These are phyloP conservation scores for Cavia porcellus DNA, from an alignment of 2,113 vertebrate genomes.

Conservation along the genomic window DNA sequence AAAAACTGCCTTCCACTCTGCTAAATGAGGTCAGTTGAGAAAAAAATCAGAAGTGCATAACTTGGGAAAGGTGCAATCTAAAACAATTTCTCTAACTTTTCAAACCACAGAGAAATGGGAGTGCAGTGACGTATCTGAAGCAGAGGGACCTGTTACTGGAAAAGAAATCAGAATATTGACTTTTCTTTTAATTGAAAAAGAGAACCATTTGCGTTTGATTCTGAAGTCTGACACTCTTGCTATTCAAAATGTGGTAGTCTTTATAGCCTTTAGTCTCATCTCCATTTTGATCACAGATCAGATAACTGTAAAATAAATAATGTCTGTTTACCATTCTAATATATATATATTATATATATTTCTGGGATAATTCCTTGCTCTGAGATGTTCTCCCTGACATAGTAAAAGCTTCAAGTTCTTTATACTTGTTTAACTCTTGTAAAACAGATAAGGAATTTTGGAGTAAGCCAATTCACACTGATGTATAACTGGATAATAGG, in stretches of 20 bases:
- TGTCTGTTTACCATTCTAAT: neutral
- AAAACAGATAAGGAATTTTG: neutral
- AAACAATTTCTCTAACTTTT: slow-evolving; percentile 64
- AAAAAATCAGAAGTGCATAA: slow-evolving; percentile 54
- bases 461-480: neutral
- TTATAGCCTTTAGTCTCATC: neutral
- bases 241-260: neutral
- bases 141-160: neutral
- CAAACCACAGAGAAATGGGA: slow-evolving; percentile 21
- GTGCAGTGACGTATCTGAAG: neutral
- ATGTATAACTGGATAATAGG: neutral
- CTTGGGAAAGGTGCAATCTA: slow-evolving; percentile 61
- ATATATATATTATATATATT: neutral
- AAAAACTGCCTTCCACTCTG: slow-evolving; percentile 89
- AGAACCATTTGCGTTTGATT: slow-evolving; percentile 45
- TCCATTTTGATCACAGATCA: slow-evolving; percentile 4
- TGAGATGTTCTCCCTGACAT: neutral
- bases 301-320: neutral
- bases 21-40: slow-evolving; percentile 88
- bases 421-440: neutral
- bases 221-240: neutral
- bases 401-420: neutral
- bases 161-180: slow-evolving; percentile 5
- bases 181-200: slow-evolving; percentile 56
- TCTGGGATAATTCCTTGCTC: neutral